Base-by-base conservation (phyloP, 2,113 vertebrate genomes). In the Sapajus apella region DNA sequence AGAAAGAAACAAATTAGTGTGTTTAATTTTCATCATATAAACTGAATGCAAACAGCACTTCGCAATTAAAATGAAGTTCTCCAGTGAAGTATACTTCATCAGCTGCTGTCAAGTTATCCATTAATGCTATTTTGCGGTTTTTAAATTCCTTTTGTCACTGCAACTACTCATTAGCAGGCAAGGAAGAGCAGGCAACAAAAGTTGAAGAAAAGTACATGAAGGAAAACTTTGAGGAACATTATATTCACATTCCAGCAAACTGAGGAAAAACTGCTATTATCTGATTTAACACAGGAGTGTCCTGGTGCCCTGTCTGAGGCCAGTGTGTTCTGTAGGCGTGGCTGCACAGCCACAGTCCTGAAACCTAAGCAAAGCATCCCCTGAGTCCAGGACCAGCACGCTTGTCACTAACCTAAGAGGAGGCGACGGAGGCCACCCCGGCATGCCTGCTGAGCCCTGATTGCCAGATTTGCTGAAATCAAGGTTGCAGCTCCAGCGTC, bases 301-400 rank as follows among this genome's bases (percentile, higher is more conserved):
- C 32, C 40, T 13, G 3, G 32, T 27, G 2, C 23, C 70, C 50
- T 72, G 32, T 8, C 32, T 5, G 1, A 35, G 32, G 20, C 76
- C 1, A 0, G 25, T 32, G 37, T 77, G 25, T 8, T 8, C 68
- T 43, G 21, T 40, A 17, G 58, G 10, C 4, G 12, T 87, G 45
- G 12, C 47, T 25, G 27, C 47, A 18, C 55, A 83, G 20, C 91
- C 77, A 8, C 32, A 18, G 91, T 40, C 12, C 0, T 68, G 25
- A 40, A 5, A 18, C 3, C 5, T 10, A 32, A 56, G 35, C 73
- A 14, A 0, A 27, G 43, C 6, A 35, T 58, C 32, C 50, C 20
- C 35, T 0, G 72, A 76, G 9, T 40, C 25, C 4, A 6, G 73
- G 17, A 14, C 35, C n/a, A 35, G 40, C 14, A 30, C 0, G 0